Conservation (phyloP, 2,113 vertebrate genomes). For the Nothocercus nigrocapillus region DNA sequence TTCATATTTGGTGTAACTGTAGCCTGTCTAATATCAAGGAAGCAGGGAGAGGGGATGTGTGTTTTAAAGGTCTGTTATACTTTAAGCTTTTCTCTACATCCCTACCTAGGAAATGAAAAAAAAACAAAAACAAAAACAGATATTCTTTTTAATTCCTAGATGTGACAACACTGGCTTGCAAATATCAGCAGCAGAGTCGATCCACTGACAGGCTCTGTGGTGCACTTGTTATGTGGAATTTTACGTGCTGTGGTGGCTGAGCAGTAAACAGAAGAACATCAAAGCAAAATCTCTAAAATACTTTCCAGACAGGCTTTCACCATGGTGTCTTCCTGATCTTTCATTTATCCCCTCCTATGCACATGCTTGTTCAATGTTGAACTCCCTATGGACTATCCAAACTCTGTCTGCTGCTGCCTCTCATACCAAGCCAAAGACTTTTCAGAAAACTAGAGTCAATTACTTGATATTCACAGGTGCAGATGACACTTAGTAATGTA, state of each 20-base stretch:
- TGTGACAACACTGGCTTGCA: neutral
- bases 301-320: neutral
- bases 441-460: neutral
- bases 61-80: neutral
- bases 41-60: neutral
- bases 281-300: slow-evolving; percentile 14
- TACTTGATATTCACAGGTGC: neutral
- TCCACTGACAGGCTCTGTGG: neutral
- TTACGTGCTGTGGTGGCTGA: neutral
- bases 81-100: neutral
- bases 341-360: neutral
- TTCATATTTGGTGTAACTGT: neutral
- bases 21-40: neutral
- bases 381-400: neutral
- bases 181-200: neutral
- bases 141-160: neutral
- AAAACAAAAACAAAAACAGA: neutral
- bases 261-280: neutral
- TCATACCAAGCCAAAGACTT: neutral
- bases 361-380: neutral
- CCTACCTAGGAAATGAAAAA: neutral
- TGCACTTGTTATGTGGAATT: neutral
- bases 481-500: neutral
- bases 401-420: neutral
- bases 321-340: neutral